These are phyloP conservation scores for Eupeodes luniger DNA, from an alignment of 2,888 invertebrate species.

Conservation along the genomic window DNA sequence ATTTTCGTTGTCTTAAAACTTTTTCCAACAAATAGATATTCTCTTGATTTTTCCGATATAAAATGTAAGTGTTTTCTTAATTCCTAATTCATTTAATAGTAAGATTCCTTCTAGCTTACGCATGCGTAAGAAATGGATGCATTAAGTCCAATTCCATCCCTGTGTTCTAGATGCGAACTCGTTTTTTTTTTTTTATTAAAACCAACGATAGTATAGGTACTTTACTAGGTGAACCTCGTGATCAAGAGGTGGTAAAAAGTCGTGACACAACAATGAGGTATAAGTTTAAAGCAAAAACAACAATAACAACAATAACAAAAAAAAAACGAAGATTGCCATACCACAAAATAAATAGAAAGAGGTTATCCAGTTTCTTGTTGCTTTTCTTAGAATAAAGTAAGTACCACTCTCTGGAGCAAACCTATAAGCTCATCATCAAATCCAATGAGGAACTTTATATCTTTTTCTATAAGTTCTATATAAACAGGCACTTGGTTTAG, in stretches of 20 bases:
- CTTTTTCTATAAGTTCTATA: background rate
- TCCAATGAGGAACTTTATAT: constrained; percentile 17
- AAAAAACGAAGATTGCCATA: constrained; percentile 18
- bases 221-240: constrained; percentile 74
- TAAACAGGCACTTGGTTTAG: constrained; percentile 29
- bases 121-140: no score
- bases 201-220: constrained; percentile 30
- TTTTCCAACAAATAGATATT: no score
- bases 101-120: no score
- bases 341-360: constrained; percentile 5
- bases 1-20: no score
- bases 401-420: constrained; percentile 29
- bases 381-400: constrained; percentile 16
- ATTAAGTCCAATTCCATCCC: background rate
- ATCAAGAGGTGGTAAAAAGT: constrained; percentile 74
- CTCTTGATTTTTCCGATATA: no score
- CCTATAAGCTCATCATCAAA: constrained; percentile 39
- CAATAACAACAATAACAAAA: background rate
- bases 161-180: constrained; percentile 49
- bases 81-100: no score
- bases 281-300: constrained; percentile 16
- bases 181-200: background rate
- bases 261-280: constrained; percentile 73
- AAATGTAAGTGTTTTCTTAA: no score
- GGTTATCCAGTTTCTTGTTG: constrained; percentile 33